Evolutionary conservation across 1,140 invertebrate species (phyloP).

Genomic region (Bombus huntii): DNA sequence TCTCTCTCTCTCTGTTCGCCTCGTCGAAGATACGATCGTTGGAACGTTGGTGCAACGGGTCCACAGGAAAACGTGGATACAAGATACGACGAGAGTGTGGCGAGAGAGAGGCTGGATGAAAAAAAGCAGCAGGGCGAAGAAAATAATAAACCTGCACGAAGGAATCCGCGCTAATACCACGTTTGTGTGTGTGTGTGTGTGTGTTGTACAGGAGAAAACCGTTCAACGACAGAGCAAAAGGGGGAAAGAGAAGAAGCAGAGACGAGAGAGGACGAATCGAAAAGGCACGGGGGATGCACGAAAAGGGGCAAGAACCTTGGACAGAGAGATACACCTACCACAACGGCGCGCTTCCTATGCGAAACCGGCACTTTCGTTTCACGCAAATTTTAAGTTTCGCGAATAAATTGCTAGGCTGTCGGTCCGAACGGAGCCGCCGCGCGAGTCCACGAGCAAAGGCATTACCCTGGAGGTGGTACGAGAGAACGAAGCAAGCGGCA

Average conservation of each 20-base stretch:
- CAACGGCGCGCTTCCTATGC: background rate
- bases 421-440: background rate
- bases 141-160: background rate
- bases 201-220: background rate
- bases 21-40: slow-evolving; percentile 48
- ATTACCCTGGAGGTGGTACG: background rate
- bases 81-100: background rate
- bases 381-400: slow-evolving; percentile 72
- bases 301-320: slow-evolving; percentile 5
- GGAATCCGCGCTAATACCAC: too few relatives aligned
- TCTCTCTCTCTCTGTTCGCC: slow-evolving; percentile 10
- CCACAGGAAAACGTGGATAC: slow-evolving; percentile 26
- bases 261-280: background rate
- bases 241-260: background rate
- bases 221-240: background rate
- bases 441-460: background rate
- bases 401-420: slow-evolving; percentile 68
- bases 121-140: background rate
- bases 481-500: background rate
- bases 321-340: background rate
- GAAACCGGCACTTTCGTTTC: slow-evolving; percentile 65
- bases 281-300: background rate
- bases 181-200: background rate
- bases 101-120: background rate
- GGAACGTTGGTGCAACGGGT: slow-evolving; percentile 7